Evolutionary conservation across 2,797 vertebrate species (phyloP), one percentile per base, ranked within the genome.

Genomic region (Galaxias olidus): DNA sequence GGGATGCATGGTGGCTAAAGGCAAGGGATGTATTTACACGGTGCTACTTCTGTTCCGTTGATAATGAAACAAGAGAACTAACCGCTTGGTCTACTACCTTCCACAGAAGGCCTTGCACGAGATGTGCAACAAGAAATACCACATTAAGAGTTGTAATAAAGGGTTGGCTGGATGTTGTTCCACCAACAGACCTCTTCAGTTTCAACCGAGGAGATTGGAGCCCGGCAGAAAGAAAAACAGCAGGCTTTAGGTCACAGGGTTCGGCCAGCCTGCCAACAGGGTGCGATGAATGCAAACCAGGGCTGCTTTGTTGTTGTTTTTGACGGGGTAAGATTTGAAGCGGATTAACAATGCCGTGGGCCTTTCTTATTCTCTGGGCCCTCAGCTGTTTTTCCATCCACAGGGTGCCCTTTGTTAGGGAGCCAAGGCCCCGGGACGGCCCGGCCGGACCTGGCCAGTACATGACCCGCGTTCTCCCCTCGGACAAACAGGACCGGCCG

Each of bases 371-470:
- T 57, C 66, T 69, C 68, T 53, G 56, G 70, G 55, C 52, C 49
- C 51, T 73, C 56, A 59, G 77, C 74, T 86, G 73, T 84, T 89
- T 86, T 84, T 74, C 72, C 78, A 84, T 81, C 85, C 74, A 86
- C 80, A 83, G 82, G 79, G 79, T 74, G 71, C 71, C 80, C 78
- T 90, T 90, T 91, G 88, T 88, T 83, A 79, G 70, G 49, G 59
- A 71, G 84, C 88, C 84, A 86, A 87, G 68, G 71, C 79, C 68
- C 30, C 8, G 53, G 56, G 65, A 69, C 50, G 76, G 74, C 66
- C 81, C 63, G 68, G 63, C 72, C 72, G 73, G 60, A 51, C 54
- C 44, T 66, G 75, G 30, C 30, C 30, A 66, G 72, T 77, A 66
- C 75, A 80, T 75, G 73, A 61, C 56, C 44, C 30, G 4, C 61